Conservation (phyloP, 1,140 invertebrate species). For the Neoseiulus cucumeris region DNA sequence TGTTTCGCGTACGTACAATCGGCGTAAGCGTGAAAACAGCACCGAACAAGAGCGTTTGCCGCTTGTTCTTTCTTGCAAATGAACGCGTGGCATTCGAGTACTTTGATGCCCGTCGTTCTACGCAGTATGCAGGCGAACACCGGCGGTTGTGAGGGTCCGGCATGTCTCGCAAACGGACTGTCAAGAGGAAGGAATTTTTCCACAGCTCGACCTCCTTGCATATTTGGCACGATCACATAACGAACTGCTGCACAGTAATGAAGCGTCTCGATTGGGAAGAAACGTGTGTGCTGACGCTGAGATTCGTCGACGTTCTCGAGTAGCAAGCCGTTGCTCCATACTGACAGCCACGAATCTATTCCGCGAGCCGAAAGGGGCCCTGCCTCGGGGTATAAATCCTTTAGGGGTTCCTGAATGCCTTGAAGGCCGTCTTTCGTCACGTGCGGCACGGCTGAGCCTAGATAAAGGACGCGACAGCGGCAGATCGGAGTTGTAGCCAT, state of each 20-base stretch:
- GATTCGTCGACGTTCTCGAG: conserved; percentile 92
- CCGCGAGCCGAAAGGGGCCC: conserved; percentile 52
- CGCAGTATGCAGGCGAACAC: conserved; percentile 89
- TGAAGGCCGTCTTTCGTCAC: conserved; percentile 91
- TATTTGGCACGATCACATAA: conserved; percentile 42
- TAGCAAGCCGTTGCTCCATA: conserved; percentile 87
- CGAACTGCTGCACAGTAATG: conserved; percentile 95
- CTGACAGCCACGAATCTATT: conserved; percentile 90
- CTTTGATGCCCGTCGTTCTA: conserved; percentile 89
- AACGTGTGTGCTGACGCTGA: conserved; percentile 75
- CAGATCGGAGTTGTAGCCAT: conserved; percentile 59
- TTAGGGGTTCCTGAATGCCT: conserved; percentile 88
- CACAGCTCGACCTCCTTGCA: conserved; percentile 27
- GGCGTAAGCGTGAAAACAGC: conserved; percentile 85
- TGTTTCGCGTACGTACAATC: conserved; percentile 70
- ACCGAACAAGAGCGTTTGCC: conserved; percentile 73
- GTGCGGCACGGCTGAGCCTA: conserved; percentile 89
- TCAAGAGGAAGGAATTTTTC: conserved; percentile 86
- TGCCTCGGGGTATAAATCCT: conserved; percentile 83
- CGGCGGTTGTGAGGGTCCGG: conserved; percentile 63
- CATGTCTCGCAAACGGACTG: conserved; percentile 69
- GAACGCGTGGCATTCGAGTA: conserved; percentile 96
- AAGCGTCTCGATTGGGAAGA: conserved; percentile 87
- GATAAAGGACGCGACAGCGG: conserved; percentile 86
- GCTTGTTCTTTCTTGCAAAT: conserved; percentile 88